Conservation (phyloP, 2,888 invertebrate genomes). For the Dione juno region DNA sequence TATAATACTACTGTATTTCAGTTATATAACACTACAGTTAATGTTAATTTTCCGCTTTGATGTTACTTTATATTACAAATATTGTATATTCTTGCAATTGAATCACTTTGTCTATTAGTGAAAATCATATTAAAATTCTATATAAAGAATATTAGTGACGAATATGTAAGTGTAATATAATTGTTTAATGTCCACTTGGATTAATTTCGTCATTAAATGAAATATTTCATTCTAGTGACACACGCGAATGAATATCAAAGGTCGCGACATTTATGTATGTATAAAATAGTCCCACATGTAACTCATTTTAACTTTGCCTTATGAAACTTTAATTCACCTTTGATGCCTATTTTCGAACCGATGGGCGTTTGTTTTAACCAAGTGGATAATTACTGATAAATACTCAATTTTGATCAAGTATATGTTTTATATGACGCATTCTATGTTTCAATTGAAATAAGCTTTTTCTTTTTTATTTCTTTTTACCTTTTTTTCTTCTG, state of each 20-base stretch:
- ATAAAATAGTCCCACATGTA: conserved; percentile 12
- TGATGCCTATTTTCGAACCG: conserved; percentile 1
- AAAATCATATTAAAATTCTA: too few species aligned
- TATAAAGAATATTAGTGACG: too few species aligned
- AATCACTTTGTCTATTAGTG: too few species aligned
- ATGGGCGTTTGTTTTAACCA: conserved; percentile 10
- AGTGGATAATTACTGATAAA: neutral
- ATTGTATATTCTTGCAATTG: too few species aligned
- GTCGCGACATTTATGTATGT: conserved; percentile 26
- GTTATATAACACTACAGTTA: too few species aligned
- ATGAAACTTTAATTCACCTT: conserved; percentile 21
- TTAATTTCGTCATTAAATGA: conserved; percentile 13
- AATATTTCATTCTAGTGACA: conserved; percentile 4
- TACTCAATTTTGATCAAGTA: neutral
- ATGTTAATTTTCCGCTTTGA: too few species aligned
- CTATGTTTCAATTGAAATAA: too few species aligned
- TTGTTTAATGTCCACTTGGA: neutral
- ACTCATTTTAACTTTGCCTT: conserved; percentile 23
- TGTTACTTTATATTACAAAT: too few species aligned
- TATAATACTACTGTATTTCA: neutral
- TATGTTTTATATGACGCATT: too few species aligned
- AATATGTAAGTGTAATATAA: neutral
- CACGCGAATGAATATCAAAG: conserved; percentile 24
- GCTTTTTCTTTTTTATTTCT: too few species aligned
- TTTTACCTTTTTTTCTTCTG: too few species aligned